phyloP scores from a whole-genome alignment of 2,888 invertebrate species.

The Chrysolina americana region DNA sequence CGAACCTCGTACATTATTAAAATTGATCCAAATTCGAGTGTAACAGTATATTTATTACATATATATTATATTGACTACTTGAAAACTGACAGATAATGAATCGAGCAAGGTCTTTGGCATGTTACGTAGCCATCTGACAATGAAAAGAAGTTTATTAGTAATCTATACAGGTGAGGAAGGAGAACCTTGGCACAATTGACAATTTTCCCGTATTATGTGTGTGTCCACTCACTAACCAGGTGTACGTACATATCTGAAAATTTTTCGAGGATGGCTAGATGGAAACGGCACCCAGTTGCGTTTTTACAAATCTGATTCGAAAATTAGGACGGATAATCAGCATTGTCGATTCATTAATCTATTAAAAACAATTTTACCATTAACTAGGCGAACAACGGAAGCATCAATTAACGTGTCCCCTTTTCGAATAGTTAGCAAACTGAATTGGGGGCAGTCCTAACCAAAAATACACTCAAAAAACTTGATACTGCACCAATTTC shows the following conservation, averaged over 20 bases:
- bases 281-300: neutral
- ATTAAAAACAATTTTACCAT: constrained; percentile 8
- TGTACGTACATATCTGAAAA: neutral
- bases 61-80: constrained; percentile 22
- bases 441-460: constrained; percentile 21
- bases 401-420: constrained; percentile 38
- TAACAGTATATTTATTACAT: neutral
- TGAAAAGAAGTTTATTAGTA: constrained; percentile 50
- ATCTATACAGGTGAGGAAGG: constrained; percentile 34
- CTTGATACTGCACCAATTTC: constrained; percentile 48
- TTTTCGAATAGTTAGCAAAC: constrained; percentile 29
- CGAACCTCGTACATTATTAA: constrained; percentile 29
- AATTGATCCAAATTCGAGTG: constrained; percentile 26
- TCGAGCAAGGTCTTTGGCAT: constrained; percentile 51
- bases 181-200: constrained; percentile 53
- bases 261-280: neutral
- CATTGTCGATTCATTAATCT: constrained; percentile 7
- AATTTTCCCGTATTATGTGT: neutral
- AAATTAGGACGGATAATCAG: constrained; percentile 2
- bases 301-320: neutral
- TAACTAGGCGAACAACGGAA: constrained; percentile 27
- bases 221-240: neutral
- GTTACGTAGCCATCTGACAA: constrained; percentile 54
- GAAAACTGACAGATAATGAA: constrained; percentile 44
- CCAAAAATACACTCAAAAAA: constrained; percentile 37